Evolutionary conservation across 2,113 vertebrate species (phyloP).

Genomic region (Thamnaconus septentrionalis): DNA sequence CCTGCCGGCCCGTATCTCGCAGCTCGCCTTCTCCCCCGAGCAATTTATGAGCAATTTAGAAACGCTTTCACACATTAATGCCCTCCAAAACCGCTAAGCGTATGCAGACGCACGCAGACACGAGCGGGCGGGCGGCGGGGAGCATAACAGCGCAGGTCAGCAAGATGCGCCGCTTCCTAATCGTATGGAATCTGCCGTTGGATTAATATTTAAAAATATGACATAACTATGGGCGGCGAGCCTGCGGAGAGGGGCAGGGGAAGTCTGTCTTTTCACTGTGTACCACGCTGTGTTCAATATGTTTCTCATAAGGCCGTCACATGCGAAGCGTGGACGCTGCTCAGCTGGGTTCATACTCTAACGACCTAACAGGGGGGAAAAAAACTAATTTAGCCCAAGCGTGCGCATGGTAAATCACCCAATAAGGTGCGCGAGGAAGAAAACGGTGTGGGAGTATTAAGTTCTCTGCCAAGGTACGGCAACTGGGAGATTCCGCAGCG

Average conservation of each 20-base stretch:
- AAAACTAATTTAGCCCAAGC: constrained; percentile 43
- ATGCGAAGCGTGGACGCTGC: constrained; percentile 19
- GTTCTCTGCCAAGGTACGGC: no score
- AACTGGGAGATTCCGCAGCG: no score
- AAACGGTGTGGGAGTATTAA: no score
- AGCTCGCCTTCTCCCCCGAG: constrained; percentile 51
- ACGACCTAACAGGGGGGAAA: constrained; percentile 1
- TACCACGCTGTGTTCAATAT: constrained; percentile 39
- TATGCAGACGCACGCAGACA: constrained; percentile 15
- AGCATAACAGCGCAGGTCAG: constrained; percentile 55
- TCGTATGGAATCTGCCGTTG: constrained; percentile 37
- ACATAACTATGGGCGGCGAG: background rate
- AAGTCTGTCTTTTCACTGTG: constrained; percentile 9
- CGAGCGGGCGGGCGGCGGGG: constrained; percentile 1
- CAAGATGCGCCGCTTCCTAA: constrained; percentile 43
- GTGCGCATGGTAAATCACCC: no score
- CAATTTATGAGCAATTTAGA: constrained; percentile 68
- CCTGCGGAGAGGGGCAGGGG: background rate
- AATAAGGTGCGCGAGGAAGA: no score
- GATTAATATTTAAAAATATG: constrained; percentile 57
- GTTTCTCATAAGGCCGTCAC: constrained; percentile 41
- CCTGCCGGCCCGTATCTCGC: background rate
- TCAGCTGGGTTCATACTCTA: constrained; percentile 45
- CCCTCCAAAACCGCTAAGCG: constrained; percentile 41
- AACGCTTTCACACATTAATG: constrained; percentile 67